These are phyloP conservation scores for Eulithis prunata DNA, from an alignment of 2,888 invertebrate genomes.

Conservation along the genomic window DNA sequence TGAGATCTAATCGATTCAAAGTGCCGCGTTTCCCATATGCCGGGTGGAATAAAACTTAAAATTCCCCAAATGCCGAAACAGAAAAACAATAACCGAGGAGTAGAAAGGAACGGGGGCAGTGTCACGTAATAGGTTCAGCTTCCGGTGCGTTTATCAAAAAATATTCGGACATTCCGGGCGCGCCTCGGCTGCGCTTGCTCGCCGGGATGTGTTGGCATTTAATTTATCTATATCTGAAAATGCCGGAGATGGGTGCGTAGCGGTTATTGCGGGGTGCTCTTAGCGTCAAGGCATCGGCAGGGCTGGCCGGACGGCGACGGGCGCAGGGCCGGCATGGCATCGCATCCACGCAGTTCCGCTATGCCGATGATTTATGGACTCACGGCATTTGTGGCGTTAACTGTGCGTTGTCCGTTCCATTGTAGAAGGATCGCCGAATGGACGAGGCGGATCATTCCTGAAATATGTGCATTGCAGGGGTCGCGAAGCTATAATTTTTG, in stretches of 20 bases:
- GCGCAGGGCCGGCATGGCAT: constrained; percentile 21
- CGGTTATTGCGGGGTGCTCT: constrained; percentile 72
- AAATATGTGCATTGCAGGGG: constrained; percentile 69
- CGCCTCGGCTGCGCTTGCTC: constrained; percentile 67
- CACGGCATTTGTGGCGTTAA: constrained; percentile 76
- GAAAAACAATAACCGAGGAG: constrained; percentile 79
- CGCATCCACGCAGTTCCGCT: constrained; percentile 74
- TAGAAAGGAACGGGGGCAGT: constrained; percentile 71
- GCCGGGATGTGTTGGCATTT: constrained; percentile 78
- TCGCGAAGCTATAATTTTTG: constrained; percentile 67
- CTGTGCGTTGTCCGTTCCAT: constrained; percentile 77
- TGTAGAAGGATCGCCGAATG: constrained; percentile 72
- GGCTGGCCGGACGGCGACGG: constrained; percentile 10
- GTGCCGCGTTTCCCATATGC: constrained; percentile 77
- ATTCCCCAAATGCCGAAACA: constrained; percentile 70
- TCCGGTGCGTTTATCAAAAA: constrained; percentile 83
- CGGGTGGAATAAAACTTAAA: constrained; percentile 67
- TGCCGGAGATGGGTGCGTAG: constrained; percentile 69
- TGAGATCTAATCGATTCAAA: constrained; percentile 80
- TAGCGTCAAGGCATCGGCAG: constrained; percentile 51
- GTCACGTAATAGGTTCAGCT: constrained; percentile 80
- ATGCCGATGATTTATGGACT: constrained; percentile 81
- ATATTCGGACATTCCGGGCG: constrained; percentile 81
- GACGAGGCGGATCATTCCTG: constrained; percentile 72
- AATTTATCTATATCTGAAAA: constrained; percentile 81